A percentile compares a stretch with the other conserved stretches of the same genome.
Evolutionary conservation across 1,140 invertebrate species (phyloP).

Genomic region (Cephus cinctus): DNA sequence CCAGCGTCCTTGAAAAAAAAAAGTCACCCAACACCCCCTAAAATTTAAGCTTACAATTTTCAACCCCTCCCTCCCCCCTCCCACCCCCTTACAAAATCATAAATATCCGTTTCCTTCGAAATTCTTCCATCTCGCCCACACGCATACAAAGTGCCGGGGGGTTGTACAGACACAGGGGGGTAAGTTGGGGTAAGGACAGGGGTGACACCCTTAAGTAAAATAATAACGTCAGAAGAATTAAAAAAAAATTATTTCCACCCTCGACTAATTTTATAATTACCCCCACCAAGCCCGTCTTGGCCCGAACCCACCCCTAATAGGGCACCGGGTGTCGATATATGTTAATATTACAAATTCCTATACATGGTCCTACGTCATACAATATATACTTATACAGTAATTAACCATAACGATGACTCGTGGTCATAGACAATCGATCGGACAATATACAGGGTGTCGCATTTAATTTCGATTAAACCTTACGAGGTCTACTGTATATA

Average conservation of each 20-base stretch:
- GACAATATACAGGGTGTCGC: neutral
- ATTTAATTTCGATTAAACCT: neutral
- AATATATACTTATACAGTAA: neutral
- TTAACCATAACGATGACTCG: neutral
- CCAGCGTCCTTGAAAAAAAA: conserved; percentile 24
- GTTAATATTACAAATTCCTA: neutral
- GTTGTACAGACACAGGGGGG: too few species aligned
- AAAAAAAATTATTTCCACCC: neutral
- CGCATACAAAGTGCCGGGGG: too few species aligned
- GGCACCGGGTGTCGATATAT: neutral
- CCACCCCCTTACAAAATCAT: too few species aligned
- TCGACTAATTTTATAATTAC: too few species aligned
- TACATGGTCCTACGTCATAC: too few species aligned
- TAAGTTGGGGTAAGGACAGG: too few species aligned
- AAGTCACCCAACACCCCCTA: neutral
- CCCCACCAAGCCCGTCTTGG: neutral
- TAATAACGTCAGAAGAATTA: neutral
- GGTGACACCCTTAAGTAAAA: too few species aligned
- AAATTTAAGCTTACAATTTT: neutral
- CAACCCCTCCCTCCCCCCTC: neutral
- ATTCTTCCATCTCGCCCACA: too few species aligned
- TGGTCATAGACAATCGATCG: neutral
- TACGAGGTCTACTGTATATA: neutral
- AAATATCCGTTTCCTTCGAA: too few species aligned
- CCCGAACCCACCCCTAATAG: neutral